Conservation (phyloP, 2,888 invertebrate genomes). For the Idaea straminata region DNA sequence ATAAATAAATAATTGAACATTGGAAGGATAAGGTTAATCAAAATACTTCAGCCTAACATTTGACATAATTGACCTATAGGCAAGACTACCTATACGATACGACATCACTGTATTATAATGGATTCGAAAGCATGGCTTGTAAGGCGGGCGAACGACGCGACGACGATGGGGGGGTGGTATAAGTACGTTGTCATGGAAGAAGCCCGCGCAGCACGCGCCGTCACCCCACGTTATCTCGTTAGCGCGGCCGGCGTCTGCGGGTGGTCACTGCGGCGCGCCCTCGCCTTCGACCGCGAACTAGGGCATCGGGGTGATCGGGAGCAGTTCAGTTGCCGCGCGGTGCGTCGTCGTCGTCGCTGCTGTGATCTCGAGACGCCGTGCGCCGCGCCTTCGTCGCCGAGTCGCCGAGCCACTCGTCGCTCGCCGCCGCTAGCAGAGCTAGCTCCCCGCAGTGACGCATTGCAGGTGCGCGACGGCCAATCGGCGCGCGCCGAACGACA, state of each 20-base stretch:
- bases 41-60: too few relatives aligned
- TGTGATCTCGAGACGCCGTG: conserved; percentile 23
- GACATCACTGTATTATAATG: too few relatives aligned
- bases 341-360: conserved; percentile 37
- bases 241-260: conserved; percentile 48
- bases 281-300: conserved; percentile 52
- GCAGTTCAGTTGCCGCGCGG: conserved; percentile 41
- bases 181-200: conserved; percentile 18
- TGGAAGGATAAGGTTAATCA: too few relatives aligned
- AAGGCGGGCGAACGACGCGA: too few relatives aligned
- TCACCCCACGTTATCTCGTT: conserved; percentile 45
- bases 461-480: conserved; percentile 92
- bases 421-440: conserved; percentile 47
- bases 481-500: conserved; percentile 85
- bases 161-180: too few relatives aligned
- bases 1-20: too few relatives aligned
- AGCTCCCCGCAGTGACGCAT: conserved; percentile 85
- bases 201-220: conserved; percentile 28
- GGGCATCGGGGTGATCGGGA: conserved; percentile 50
- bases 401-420: conserved; percentile 28
- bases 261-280: conserved; percentile 49
- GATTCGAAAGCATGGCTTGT: too few relatives aligned
- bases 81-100: too few relatives aligned
- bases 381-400: conserved; percentile 32
- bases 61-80: too few relatives aligned